Percentiles rank a stretch among this genome's conserved stretches.
phyloP scores from a whole-genome alignment of 2,888 invertebrate species.

The Calliopum simillimum region DNA sequence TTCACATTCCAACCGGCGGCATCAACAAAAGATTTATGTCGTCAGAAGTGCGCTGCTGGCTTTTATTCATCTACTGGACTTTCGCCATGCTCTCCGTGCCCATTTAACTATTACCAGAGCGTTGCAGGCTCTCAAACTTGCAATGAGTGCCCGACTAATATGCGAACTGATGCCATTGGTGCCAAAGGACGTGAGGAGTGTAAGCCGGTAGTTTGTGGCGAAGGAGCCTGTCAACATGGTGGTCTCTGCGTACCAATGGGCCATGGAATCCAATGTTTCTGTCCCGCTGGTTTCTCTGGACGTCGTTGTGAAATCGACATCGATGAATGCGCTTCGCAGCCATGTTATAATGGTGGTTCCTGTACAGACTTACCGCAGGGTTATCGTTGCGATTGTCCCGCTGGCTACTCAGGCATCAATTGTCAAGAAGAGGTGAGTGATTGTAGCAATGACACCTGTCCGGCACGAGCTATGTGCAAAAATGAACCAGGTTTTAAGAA shows the following conservation, averaged over 20 bases:
- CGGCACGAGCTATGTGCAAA: conserved; percentile 97
- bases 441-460: conserved; percentile 90
- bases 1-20: conserved; percentile 95
- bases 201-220: conserved; percentile 86
- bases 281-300: conserved; percentile 94
- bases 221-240: conserved; percentile 90
- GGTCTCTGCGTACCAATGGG: conserved; percentile 91
- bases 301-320: conserved; percentile 94
- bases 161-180: conserved; percentile 85
- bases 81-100: conserved; percentile 93
- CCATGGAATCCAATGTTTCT: conserved; percentile 90
- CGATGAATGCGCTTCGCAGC: conserved; percentile 93
- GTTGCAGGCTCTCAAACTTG: conserved; percentile 86
- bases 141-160: conserved; percentile 90
- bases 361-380: conserved; percentile 94
- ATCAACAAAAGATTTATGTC: conserved; percentile 82
- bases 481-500: conserved; percentile 91
- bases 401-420: conserved; percentile 91
- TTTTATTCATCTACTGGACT: conserved; percentile 93
- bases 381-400: conserved; percentile 88
- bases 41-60: conserved; percentile 90
- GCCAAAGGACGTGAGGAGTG: conserved; percentile 88
- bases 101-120: conserved; percentile 91
- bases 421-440: conserved; percentile 95
- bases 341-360: conserved; percentile 92